Conservation (phyloP, 2,888 invertebrate genomes). For the Sialis fuliginosa region DNA sequence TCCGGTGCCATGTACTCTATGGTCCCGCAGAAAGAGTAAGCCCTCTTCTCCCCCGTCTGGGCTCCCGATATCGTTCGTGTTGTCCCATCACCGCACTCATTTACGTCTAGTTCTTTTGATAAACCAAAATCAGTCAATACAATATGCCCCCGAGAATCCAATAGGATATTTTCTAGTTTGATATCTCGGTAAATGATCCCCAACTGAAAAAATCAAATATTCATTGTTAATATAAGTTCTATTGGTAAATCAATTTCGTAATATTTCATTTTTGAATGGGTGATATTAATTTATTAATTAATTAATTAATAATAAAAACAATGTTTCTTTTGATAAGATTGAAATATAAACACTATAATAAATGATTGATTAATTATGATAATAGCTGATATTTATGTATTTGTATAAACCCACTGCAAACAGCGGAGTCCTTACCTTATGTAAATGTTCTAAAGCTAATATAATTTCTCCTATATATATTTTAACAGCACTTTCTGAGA, state of each 20-base stretch:
- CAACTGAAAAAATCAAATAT: slow-evolving; percentile 42
- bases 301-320: slow-evolving; percentile 6
- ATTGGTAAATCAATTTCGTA: too few species aligned
- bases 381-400: neutral
- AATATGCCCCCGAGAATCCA: slow-evolving; percentile 88
- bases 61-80: slow-evolving; percentile 17
- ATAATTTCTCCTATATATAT: slow-evolving; percentile 94
- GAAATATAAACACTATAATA: slow-evolving; percentile 1
- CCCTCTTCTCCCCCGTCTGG: slow-evolving; percentile 45
- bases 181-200: slow-evolving; percentile 97
- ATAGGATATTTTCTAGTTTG: slow-evolving; percentile 89
- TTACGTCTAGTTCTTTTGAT: slow-evolving; percentile 74
- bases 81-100: slow-evolving; percentile 19
- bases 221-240: neutral
- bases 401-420: neutral
- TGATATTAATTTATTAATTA: too few species aligned
- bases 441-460: slow-evolving; percentile 85
- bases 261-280: too few species aligned
- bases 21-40: slow-evolving; percentile 96
- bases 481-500: slow-evolving; percentile 75
- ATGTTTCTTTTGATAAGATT: neutral
- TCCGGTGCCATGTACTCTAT: slow-evolving; percentile 95
- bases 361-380: neutral
- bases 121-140: slow-evolving; percentile 95
- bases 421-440: slow-evolving; percentile 46